Conservation (phyloP, 2,113 vertebrate genomes). For the Silurus asotus region DNA sequence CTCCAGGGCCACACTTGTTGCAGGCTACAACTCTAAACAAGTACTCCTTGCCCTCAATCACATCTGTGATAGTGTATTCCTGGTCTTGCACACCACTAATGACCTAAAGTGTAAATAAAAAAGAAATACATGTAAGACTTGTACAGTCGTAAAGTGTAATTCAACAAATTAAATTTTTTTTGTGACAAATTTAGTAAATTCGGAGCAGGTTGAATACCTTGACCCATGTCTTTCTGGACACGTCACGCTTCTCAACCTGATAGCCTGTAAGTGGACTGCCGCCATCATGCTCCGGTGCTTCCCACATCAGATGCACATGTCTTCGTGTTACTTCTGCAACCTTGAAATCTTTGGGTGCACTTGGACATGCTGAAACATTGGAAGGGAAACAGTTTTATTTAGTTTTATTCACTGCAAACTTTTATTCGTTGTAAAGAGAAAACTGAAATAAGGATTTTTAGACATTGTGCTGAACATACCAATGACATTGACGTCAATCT, state of each 20-base stretch:
- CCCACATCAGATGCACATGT: conserved; percentile 92
- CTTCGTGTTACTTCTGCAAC: conserved; percentile 82
- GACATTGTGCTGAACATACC: conserved; percentile 71
- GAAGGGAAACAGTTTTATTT: neutral
- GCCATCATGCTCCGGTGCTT: conserved; percentile 92
- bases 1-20: conserved; percentile 96
- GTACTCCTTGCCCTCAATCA: conserved; percentile 95
- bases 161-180: neutral
- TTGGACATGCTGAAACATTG: conserved; percentile 81
- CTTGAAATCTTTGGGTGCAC: conserved; percentile 93
- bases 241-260: conserved; percentile 91
- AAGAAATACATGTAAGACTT: neutral
- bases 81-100: conserved; percentile 81
- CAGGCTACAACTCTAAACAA: conserved; percentile 90
- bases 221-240: conserved; percentile 92
- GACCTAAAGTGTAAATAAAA: conserved; percentile 73
- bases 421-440: neutral
- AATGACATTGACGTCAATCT: conserved; percentile 96
- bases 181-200: neutral
- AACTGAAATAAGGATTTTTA: neutral
- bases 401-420: neutral
- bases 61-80: conserved; percentile 93
- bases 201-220: conserved; percentile 75
- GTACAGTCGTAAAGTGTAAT: neutral
- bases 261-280: conserved; percentile 93